Conservation (phyloP, 2,888 invertebrate genomes). For the Lobophora halterata region DNA sequence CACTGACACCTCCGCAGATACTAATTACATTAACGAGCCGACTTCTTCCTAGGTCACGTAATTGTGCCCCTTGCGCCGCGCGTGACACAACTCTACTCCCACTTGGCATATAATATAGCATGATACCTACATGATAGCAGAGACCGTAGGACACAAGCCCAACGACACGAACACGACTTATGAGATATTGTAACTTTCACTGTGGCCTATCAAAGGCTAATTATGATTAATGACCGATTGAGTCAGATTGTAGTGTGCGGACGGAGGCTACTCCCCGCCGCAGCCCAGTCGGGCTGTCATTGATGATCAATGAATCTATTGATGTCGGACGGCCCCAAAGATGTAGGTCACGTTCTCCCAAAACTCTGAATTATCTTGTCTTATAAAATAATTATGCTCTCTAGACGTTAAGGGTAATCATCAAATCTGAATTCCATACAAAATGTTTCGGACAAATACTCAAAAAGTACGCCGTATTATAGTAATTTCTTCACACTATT, state of each 20-base stretch:
- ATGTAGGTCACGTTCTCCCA: neutral
- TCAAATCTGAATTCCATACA: too few species aligned
- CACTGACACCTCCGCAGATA: conserved; percentile 13
- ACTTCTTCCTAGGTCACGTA: conserved; percentile 5
- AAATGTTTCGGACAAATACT: too few species aligned
- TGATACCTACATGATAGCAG: too few species aligned
- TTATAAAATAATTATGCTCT: too few species aligned
- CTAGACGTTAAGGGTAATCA: too few species aligned
- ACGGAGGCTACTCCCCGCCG: neutral
- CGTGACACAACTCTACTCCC: conserved; percentile 2
- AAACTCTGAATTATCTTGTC: too few species aligned
- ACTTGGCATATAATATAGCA: too few species aligned
- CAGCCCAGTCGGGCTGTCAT: conserved; percentile 5
- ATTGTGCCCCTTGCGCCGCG: neutral
- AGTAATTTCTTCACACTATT: too few species aligned
- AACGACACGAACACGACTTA: neutral
- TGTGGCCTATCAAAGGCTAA: conserved; percentile 6
- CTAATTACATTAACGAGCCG: conserved; percentile 7
- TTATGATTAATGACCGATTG: conserved; percentile 9
- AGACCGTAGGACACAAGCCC: neutral
- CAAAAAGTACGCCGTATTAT: too few species aligned
- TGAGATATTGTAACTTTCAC: conserved; percentile 12
- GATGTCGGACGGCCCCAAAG: conserved; percentile 2
- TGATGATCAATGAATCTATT: conserved; percentile 13
- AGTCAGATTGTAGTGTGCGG: conserved; percentile 6